Conservation (phyloP, 2,797 vertebrate species). For the Echiichthys vipera region DNA sequence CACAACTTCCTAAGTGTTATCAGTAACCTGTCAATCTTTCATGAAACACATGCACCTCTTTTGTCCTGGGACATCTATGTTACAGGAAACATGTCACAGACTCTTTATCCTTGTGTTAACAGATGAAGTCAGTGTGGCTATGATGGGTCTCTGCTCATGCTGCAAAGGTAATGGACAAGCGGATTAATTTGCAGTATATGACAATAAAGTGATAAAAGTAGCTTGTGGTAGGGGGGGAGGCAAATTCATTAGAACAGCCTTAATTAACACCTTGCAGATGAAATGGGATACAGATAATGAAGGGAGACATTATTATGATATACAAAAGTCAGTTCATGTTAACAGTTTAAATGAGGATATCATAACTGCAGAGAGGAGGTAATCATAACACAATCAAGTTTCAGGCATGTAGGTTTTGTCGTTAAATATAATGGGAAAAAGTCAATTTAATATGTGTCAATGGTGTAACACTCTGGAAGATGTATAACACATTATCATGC, state of each 20-base stretch:
- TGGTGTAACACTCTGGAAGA: too few relatives aligned
- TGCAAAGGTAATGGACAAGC: background rate
- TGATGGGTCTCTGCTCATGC: background rate
- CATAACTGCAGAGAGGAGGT: too few relatives aligned
- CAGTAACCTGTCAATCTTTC: constrained; percentile 22
- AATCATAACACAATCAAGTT: too few relatives aligned
- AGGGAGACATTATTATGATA: background rate
- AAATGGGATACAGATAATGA: background rate
- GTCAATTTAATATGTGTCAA: too few relatives aligned
- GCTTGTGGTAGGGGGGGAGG: background rate
- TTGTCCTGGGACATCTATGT: background rate
- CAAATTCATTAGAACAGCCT: background rate
- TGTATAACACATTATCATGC: too few relatives aligned
- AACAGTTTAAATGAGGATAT: too few relatives aligned
- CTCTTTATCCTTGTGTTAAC: background rate
- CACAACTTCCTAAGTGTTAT: constrained; percentile 12
- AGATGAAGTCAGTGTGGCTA: background rate
- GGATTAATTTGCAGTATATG: background rate
- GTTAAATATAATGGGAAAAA: too few relatives aligned
- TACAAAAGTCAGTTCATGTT: background rate
- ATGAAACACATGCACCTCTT: background rate
- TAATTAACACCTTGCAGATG: background rate
- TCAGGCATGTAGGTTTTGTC: too few relatives aligned
- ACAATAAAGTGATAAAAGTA: background rate
- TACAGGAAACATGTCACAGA: constrained; percentile 7